Conservation (phyloP, 2,888 invertebrate species). For the Dyspetes luteomarginatus region DNA sequence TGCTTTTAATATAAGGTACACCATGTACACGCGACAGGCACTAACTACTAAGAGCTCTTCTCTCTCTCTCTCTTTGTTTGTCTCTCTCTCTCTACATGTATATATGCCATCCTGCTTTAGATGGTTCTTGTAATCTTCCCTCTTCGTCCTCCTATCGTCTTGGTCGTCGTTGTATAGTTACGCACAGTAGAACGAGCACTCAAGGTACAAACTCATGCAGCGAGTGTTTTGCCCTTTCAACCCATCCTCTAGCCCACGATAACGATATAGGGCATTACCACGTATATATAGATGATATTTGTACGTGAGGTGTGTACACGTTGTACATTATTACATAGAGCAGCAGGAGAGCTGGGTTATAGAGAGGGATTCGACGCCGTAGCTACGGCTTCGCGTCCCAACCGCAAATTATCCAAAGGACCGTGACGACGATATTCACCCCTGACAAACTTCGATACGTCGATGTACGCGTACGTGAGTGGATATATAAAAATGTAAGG, state of each 20-base stretch:
- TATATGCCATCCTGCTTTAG: conserved; percentile 22
- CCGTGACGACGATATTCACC: conserved; percentile 47
- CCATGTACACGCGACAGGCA: conserved; percentile 47
- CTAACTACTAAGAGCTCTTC: conserved; percentile 57
- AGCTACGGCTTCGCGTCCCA: background rate
- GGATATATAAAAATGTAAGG: background rate
- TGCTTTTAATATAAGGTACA: conserved; percentile 39
- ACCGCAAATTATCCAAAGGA: conserved; percentile 45
- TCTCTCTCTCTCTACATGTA: conserved; percentile 27
- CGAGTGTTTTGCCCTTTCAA: background rate
- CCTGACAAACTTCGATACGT: conserved; percentile 29
- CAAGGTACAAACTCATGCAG: conserved; percentile 44
- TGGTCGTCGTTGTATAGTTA: conserved; percentile 67
- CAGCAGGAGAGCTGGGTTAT: background rate
- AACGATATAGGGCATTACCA: too few relatives aligned
- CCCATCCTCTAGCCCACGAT: background rate
- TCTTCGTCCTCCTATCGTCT: conserved; percentile 5
- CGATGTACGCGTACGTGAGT: background rate
- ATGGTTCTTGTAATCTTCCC: conserved; percentile 29
- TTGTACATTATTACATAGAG: background rate
- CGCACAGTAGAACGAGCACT: conserved; percentile 73
- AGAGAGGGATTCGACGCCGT: background rate
- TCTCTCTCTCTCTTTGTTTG: conserved; percentile 27
- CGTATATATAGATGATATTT: too few relatives aligned
- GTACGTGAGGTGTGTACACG: background rate